Conservation (phyloP, 1,140 invertebrate genomes). For the Ceratoteleas bidentatus region DNA sequence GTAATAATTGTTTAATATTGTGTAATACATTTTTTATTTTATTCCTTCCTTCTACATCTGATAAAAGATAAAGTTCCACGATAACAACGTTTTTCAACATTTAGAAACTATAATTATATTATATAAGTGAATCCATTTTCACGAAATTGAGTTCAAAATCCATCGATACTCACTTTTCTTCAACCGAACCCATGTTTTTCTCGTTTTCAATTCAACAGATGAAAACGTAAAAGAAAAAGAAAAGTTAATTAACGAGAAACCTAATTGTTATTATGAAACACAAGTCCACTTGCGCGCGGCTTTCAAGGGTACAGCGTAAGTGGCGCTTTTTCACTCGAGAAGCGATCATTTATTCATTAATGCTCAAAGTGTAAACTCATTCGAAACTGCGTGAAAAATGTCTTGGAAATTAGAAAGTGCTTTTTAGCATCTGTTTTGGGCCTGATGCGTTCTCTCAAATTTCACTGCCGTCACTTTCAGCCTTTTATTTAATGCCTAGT, state of each 20-base stretch:
- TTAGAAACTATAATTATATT: too few relatives aligned
- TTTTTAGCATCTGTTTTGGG: conserved; percentile 22
- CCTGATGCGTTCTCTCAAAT: conserved; percentile 24
- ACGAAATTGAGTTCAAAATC: too few relatives aligned
- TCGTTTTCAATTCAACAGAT: background rate
- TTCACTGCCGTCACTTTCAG: conserved; percentile 36
- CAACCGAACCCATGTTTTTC: background rate
- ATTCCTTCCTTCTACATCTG: too few relatives aligned
- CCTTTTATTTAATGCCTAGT: conserved; percentile 14
- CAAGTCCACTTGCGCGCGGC: background rate
- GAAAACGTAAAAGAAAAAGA: background rate
- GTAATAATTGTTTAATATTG: too few relatives aligned
- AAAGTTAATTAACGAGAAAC: background rate
- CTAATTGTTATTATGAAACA: background rate
- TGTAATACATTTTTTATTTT: too few relatives aligned
- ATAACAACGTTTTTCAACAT: too few relatives aligned
- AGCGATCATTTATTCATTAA: background rate
- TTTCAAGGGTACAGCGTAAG: background rate
- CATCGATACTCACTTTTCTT: too few relatives aligned
- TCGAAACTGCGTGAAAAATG: conserved; percentile 1
- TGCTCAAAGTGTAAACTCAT: background rate
- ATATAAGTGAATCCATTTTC: too few relatives aligned
- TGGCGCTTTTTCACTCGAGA: background rate
- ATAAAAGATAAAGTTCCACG: too few relatives aligned
- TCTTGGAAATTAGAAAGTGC: conserved; percentile 45